Conservation (phyloP, 2,888 invertebrate genomes). For the Stenolophus ochropezus region DNA sequence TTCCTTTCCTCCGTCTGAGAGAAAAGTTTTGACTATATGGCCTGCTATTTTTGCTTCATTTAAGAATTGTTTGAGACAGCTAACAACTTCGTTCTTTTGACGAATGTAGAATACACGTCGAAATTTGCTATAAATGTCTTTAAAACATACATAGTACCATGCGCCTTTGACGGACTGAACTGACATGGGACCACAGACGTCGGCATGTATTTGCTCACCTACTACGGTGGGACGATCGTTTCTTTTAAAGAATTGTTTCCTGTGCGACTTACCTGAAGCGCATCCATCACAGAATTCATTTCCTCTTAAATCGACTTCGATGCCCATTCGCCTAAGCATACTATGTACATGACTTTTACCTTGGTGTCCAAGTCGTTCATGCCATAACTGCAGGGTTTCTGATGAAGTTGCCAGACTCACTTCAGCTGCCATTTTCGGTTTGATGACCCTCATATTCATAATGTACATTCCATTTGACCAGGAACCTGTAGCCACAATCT, state of each 20-base stretch:
- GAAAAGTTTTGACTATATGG: not conserved
- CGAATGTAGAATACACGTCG: not conserved
- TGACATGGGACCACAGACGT: constrained; percentile 5
- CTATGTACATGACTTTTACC: constrained; percentile 59
- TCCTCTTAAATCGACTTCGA: constrained; percentile 46
- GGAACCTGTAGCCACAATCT: no score
- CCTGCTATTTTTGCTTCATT: not conserved
- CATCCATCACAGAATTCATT: constrained; percentile 62
- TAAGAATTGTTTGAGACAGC: not conserved
- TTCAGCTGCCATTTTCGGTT: constrained; percentile 6
- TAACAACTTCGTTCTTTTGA: not conserved
- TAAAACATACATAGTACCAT: not conserved
- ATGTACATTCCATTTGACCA: constrained; percentile 1
- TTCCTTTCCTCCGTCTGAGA: constrained; percentile 1
- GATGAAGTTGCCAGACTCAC: not conserved
- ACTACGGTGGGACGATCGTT: not conserved
- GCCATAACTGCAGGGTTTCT: constrained; percentile 49
- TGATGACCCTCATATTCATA: not conserved
- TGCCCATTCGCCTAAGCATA: constrained; percentile 47
- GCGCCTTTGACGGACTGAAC: not conserved
- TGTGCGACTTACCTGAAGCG: constrained; percentile 61
- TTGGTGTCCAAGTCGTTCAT: constrained; percentile 61
- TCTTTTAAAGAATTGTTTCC: constrained; percentile 48
- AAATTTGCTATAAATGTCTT: not conserved
- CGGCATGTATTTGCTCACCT: not conserved